Conservation (phyloP, 2,113 vertebrate genomes). For the Dasyurus viverrinus region DNA sequence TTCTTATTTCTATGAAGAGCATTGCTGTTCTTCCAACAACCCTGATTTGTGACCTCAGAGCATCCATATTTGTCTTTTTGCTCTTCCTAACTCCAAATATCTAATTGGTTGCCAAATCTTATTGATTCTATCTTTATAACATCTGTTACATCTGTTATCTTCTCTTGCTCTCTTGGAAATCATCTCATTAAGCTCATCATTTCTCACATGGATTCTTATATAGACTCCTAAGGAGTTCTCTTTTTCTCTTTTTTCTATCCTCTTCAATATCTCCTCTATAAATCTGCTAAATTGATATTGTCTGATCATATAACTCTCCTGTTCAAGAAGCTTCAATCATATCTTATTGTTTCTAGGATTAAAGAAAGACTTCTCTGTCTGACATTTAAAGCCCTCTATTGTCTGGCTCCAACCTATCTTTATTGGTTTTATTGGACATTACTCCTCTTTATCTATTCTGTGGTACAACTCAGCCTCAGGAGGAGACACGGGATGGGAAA, state of each 20-base stretch:
- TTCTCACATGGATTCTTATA: background rate
- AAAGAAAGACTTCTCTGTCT: background rate
- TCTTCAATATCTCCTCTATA: background rate
- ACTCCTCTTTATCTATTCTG: background rate
- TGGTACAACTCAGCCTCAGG: background rate
- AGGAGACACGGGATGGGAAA: background rate
- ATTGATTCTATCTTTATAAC: background rate
- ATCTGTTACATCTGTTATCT: background rate
- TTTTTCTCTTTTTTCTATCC: background rate
- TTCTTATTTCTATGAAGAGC: background rate
- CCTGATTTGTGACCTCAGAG: background rate
- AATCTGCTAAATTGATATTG: background rate
- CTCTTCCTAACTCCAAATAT: background rate
- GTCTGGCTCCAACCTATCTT: background rate
- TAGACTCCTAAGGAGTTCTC: background rate
- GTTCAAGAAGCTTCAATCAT: background rate
- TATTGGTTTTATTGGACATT: background rate
- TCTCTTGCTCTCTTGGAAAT: background rate
- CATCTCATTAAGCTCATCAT: background rate
- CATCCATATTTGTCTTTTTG: background rate
- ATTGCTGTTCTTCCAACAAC: background rate
- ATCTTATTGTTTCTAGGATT: background rate
- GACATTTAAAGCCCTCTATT: background rate
- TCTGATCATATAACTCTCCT: background rate
- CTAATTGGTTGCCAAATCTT: background rate